These are phyloP conservation scores for Drosophila subsilvestris DNA, from an alignment of 2,888 invertebrate species.

Conservation along the genomic window DNA sequence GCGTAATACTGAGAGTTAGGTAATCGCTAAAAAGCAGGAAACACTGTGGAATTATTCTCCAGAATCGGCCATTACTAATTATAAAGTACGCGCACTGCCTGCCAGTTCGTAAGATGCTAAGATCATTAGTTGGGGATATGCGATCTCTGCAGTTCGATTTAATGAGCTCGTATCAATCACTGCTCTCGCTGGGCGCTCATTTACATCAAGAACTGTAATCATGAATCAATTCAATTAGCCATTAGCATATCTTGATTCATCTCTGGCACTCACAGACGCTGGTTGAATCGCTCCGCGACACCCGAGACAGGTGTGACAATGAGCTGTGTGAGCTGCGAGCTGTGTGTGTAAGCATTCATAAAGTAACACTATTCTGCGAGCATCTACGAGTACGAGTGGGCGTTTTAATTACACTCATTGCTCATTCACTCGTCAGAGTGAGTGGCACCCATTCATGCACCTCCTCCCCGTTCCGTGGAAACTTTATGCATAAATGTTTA, in stretches of 20 bases:
- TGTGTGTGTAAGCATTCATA: slow-evolving; percentile 9
- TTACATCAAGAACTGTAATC: slow-evolving; percentile 20
- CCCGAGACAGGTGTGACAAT: slow-evolving; percentile 27
- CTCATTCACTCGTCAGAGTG: slow-evolving; percentile 15
- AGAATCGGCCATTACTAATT: slow-evolving; percentile 27
- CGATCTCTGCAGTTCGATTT: not conserved
- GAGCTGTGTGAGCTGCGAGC: no score
- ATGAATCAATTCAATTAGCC: slow-evolving; percentile 39
- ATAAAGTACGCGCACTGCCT: slow-evolving; percentile 3
- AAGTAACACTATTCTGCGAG: slow-evolving; percentile 3
- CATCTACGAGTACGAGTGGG: slow-evolving; percentile 4
- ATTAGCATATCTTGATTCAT: slow-evolving; percentile 29
- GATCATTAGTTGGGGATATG: slow-evolving; percentile 18
- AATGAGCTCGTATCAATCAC: slow-evolving; percentile 13
- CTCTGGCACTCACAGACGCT: not conserved
- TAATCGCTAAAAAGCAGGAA: slow-evolving; percentile 43
- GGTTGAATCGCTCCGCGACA: slow-evolving; percentile 1
- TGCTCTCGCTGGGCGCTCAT: not conserved
- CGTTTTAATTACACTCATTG: slow-evolving; percentile 27
- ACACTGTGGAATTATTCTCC: slow-evolving; percentile 17
- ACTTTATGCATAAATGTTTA: slow-evolving; percentile 32
- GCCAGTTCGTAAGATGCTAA: not conserved
- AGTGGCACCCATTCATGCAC: not conserved
- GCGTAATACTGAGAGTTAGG: slow-evolving; percentile 43
- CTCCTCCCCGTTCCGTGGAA: slow-evolving; percentile 16